Conservation (phyloP, 1,140 invertebrate species). For the Manduca sexta region DNA sequence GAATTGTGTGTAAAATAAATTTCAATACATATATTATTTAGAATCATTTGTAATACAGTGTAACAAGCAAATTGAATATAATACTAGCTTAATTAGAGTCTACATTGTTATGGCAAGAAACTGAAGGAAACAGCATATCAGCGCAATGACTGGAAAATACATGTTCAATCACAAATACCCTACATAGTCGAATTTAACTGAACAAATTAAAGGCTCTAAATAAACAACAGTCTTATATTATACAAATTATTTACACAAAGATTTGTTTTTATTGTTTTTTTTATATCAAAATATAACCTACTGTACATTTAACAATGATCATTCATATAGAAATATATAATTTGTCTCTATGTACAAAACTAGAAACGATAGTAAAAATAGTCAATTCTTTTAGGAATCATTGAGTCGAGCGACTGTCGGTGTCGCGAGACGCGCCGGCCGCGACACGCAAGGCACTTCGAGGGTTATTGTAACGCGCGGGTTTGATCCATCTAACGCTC, state of each 20-base stretch:
- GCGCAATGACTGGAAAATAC: slow-evolving; percentile 67
- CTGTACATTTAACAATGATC: slow-evolving; percentile 64
- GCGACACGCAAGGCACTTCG: slow-evolving; percentile 42
- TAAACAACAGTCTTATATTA: slow-evolving; percentile 71
- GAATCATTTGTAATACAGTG: too few species aligned
- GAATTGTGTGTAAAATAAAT: too few species aligned
- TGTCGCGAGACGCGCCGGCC: not conserved
- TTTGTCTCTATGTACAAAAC: slow-evolving; percentile 63
- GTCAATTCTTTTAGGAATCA: slow-evolving; percentile 65
- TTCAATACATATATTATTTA: too few species aligned
- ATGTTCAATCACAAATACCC: slow-evolving; percentile 46
- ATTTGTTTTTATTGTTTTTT: slow-evolving; percentile 33
- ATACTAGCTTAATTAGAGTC: too few species aligned
- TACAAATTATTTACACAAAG: slow-evolving; percentile 71
- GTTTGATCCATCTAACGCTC: too few species aligned
- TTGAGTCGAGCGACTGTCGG: slow-evolving; percentile 25
- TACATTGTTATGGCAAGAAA: slow-evolving; percentile 26
- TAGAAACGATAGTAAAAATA: slow-evolving; percentile 70
- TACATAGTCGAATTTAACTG: slow-evolving; percentile 52
- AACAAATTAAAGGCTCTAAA: slow-evolving; percentile 70
- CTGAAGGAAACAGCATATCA: slow-evolving; percentile 9
- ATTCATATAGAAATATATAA: slow-evolving; percentile 68
- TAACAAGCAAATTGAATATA: too few species aligned
- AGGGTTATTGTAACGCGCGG: not conserved
- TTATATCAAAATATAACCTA: slow-evolving; percentile 56